These are phyloP conservation scores for Acrobasis suavella DNA, from an alignment of 2,888 invertebrate genomes.

Conservation along the genomic window DNA sequence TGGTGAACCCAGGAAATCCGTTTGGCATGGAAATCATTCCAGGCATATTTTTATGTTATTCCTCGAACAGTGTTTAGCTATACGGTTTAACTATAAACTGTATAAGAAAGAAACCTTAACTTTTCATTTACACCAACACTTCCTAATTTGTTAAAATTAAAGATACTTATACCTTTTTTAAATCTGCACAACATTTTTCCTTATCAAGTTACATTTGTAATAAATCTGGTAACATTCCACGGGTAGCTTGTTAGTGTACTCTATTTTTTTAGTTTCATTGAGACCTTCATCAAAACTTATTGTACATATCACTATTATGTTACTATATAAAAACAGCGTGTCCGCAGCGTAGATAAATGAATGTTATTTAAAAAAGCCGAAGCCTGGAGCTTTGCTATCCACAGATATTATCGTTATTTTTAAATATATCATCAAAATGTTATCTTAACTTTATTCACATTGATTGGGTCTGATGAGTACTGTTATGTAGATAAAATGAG, in stretches of 20 bases:
- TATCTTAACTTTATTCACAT: conserved; percentile 25
- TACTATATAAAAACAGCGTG: conserved; percentile 19
- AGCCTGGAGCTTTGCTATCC: conserved; percentile 36
- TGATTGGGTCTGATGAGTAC: conserved; percentile 27
- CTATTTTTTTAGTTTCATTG: conserved; percentile 24
- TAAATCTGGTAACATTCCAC: conserved; percentile 52
- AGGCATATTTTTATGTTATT: too few relatives aligned
- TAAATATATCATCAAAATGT: conserved; percentile 20
- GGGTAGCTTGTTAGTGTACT: conserved; percentile 31
- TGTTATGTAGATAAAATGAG: conserved; percentile 35
- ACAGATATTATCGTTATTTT: conserved; percentile 30
- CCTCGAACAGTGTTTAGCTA: too few relatives aligned
- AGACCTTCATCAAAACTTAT: conserved; percentile 37
- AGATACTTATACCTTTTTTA: too few relatives aligned
- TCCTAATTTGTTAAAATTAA: too few relatives aligned
- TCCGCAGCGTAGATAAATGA: conserved; percentile 31
- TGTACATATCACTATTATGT: conserved; percentile 44
- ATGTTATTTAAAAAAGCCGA: conserved; percentile 23
- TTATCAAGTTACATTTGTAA: background rate
- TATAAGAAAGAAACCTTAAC: too few relatives aligned
- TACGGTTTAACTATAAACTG: too few relatives aligned
- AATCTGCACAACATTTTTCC: background rate
- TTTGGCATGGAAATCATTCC: too few relatives aligned
- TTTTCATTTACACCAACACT: too few relatives aligned
- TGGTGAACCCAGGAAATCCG: too few relatives aligned